Percentiles rank a stretch among this genome's conserved stretches.
Evolutionary conservation across 1,140 invertebrate species (phyloP).

Genomic region (Pseudobourletiella spinata): DNA sequence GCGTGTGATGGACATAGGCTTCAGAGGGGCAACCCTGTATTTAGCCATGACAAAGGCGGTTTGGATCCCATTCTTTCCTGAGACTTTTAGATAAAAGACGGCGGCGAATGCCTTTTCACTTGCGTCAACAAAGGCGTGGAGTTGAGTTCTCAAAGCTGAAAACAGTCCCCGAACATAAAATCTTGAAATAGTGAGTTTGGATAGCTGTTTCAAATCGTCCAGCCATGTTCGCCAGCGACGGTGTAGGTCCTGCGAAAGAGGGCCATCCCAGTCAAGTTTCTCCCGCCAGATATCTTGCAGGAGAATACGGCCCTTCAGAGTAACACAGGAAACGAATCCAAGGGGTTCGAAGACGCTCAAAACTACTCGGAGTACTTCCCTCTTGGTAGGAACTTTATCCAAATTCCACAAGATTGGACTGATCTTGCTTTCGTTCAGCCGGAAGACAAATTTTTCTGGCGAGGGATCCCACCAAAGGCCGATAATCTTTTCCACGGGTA

Average conservation of each 20-base stretch:
- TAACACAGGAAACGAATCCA: slow-evolving; percentile 13
- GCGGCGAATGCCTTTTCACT: slow-evolving; percentile 20
- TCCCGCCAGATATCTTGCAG: slow-evolving; percentile 17
- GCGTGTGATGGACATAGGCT: slow-evolving; percentile 37
- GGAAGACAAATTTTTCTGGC: background rate
- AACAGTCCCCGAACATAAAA: background rate
- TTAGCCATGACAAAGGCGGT: slow-evolving; percentile 19
- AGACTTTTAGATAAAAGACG: slow-evolving; percentile 11
- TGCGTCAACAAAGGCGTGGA: slow-evolving; percentile 23
- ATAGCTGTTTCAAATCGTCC: background rate
- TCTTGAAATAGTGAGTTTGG: background rate
- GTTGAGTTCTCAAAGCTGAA: background rate
- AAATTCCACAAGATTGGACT: background rate
- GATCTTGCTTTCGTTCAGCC: background rate
- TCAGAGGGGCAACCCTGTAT: slow-evolving; percentile 19
- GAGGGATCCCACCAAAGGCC: slow-evolving; percentile 8
- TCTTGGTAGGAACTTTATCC: slow-evolving; percentile 9
- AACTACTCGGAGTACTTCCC: slow-evolving; percentile 8
- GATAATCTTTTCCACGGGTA: slow-evolving; percentile 3
- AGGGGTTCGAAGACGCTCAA: slow-evolving; percentile 19
- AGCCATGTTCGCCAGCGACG: slow-evolving; percentile 13
- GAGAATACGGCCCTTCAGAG: slow-evolving; percentile 18
- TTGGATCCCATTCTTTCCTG: background rate
- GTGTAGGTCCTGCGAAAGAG: background rate
- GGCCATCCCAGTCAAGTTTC: slow-evolving; percentile 19